A percentile compares a stretch with the other conserved stretches of the same genome.
phyloP scores from a whole-genome alignment of 2,888 invertebrate genomes.

The Beris chalybata region DNA sequence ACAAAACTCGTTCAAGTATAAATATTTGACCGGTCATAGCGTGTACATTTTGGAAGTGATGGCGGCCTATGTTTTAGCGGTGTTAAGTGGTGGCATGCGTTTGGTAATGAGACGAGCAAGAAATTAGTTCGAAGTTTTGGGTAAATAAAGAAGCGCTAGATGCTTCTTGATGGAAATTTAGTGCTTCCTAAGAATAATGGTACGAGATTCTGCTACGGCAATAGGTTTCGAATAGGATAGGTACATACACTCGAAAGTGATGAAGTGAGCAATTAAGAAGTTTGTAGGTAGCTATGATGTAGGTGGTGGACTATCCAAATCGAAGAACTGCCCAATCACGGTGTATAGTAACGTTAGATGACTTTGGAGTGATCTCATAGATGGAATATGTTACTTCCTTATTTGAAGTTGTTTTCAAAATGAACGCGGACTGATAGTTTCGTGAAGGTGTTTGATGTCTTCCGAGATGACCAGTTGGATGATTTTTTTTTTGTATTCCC shows the following conservation, averaged over 20 bases:
- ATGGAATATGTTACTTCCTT: constrained; percentile 30
- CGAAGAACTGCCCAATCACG: constrained; percentile 31
- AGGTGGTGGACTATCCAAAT: constrained; percentile 31
- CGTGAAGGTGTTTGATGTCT: constrained; percentile 11
- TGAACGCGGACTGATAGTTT: neutral
- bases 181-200: neutral
- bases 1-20: constrained; percentile 19
- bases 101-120: constrained; percentile 31
- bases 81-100: constrained; percentile 31
- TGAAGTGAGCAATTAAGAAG: constrained; percentile 30
- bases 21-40: constrained; percentile 32
- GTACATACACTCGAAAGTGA: constrained; percentile 32
- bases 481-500: too few relatives aligned
- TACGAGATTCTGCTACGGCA: neutral
- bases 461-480: constrained; percentile 12
- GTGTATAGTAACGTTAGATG: constrained; percentile 30
- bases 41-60: constrained; percentile 13
- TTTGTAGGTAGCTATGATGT: constrained; percentile 25
- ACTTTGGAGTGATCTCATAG: constrained; percentile 20
- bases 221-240: neutral
- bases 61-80: constrained; percentile 23
- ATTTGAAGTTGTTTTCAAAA: constrained; percentile 17
- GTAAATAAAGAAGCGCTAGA: constrained; percentile 19
- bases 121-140: constrained; percentile 27
- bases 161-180: constrained; percentile 9